Base-by-base conservation (phyloP, 1,140 invertebrate genomes). In the Drosophila auraria region DNA sequence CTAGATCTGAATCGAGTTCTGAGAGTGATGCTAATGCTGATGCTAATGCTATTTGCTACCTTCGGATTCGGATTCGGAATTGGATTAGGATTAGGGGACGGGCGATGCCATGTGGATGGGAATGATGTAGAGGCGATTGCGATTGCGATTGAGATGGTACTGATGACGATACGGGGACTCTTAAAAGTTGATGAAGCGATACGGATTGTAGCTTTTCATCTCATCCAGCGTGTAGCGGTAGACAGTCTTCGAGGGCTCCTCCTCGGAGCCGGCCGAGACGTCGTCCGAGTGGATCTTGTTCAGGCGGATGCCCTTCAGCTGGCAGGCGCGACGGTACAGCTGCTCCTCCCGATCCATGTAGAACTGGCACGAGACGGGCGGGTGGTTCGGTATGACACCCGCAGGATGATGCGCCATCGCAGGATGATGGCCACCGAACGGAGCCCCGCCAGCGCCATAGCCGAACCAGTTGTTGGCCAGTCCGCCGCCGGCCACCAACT, bases 261-360 rank as follows among this genome's bases (percentile, higher is more conserved):
- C 79, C 30, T 86, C 86, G 20, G 87, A 74, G 12, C 74, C 74
- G 6, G 64, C 40, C 2, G 73, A 78, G n/a, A 79, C 75, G 3
- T 77, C 74, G 49, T 87, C 84, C 56, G 81, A 70, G 27, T 79
- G 78, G 20, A 74, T 47, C 25, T 74, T 62, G 38, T 51, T 47
- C 12, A 36, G n/a, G 5, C 54, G 65, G 33, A 90, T 80, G 20
- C 86, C 87, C 49, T 90, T 90, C 17, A 90, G 23, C 20, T 77
- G 82, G 56, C 86, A 90, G 27, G 86, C 86, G 5, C 69, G 82
- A 11, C 79, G 82, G 57, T 90, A 90, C 17, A 90, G 76, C 56
- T 90, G 82, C 64, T 90, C 82, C 54, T 90, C 86, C n/a, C 86
- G 79, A 64, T 87, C 74, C 81, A 89, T 84, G 40, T 89, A 87